A percentile compares a stretch with the other conserved stretches of the same genome.
Conservation (phyloP, 2,113 vertebrate species). For the Melozone crissalis region DNA sequence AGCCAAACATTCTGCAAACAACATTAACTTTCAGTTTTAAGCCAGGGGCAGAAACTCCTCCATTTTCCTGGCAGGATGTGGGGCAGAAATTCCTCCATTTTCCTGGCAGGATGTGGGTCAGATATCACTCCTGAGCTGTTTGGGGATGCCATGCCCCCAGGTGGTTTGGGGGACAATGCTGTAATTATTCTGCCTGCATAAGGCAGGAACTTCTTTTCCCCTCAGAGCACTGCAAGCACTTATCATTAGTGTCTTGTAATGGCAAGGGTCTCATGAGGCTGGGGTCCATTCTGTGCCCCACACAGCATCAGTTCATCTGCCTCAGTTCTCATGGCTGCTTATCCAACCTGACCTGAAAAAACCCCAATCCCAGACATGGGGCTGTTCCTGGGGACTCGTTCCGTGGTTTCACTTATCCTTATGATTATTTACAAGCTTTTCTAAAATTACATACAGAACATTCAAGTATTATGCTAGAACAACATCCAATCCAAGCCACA, state of each 20-base stretch:
- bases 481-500: not conserved
- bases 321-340: not conserved
- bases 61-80: not conserved
- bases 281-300: not conserved
- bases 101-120: not conserved
- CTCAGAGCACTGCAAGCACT: not conserved
- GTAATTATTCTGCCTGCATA: not conserved
- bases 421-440: not conserved
- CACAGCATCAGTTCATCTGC: not conserved
- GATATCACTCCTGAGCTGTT: not conserved
- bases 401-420: not conserved
- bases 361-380: accelerated
- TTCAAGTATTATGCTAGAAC: not conserved
- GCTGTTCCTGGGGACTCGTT: not conserved
- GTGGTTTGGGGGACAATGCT: not conserved
- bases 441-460: not conserved
- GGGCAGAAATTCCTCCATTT: not conserved
- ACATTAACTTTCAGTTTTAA: not conserved
- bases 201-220: not conserved
- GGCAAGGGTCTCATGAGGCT: not conserved
- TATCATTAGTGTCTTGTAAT: not conserved
- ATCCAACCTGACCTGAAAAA: not conserved
- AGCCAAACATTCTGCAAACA: not conserved
- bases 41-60: not conserved
- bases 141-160: not conserved